Percentiles rank a stretch among this genome's conserved stretches.
Conservation (phyloP, 2,888 invertebrate genomes). For the Sepioteuthis lessoniana region DNA sequence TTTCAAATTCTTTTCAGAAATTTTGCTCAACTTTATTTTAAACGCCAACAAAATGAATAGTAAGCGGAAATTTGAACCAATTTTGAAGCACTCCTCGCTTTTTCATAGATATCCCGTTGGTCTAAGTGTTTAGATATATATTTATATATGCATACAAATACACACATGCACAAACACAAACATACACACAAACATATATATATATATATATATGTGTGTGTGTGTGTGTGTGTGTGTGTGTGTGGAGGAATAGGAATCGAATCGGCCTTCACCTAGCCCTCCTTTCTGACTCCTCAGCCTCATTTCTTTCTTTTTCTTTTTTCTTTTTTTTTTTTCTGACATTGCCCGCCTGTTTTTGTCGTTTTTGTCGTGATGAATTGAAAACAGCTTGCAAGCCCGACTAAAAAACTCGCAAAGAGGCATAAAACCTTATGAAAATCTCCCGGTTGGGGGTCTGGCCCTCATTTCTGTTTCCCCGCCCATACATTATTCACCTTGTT, state of each 20-base stretch:
- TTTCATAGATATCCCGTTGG: no score
- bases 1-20: no score
- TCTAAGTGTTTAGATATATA: no score
- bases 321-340: not conserved
- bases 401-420: not conserved
- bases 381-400: not conserved
- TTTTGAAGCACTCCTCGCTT: no score
- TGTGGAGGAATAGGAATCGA: not conserved
- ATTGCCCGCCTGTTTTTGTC: not conserved
- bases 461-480: not conserved
- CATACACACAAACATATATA: no score
- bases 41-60: no score
- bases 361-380: slow-evolving; percentile 17
- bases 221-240: not conserved
- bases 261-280: not conserved
- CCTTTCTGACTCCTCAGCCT: not conserved
- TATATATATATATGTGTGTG: not conserved
- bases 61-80: no score
- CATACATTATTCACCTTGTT: not conserved
- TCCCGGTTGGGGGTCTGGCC: not conserved
- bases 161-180: no score
- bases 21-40: no score
- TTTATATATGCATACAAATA: no score
- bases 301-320: not conserved
- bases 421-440: slow-evolving; percentile 23